Percentiles rank a stretch among this genome's conserved stretches.
Evolutionary conservation across 2,113 vertebrate species (phyloP).

Genomic region (Meles meles): DNA sequence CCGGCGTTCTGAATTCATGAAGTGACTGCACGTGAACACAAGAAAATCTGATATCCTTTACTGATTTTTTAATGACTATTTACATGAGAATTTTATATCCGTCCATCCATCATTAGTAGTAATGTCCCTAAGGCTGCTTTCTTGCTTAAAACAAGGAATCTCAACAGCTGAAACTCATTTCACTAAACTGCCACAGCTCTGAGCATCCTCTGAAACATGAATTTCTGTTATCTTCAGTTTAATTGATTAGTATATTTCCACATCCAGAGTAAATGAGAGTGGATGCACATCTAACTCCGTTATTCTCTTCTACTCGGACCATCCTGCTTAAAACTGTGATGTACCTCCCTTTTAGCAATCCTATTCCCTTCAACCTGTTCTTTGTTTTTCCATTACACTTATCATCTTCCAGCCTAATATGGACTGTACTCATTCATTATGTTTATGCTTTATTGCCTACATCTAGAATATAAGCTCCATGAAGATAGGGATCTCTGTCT

Average conservation of each 20-base stretch:
- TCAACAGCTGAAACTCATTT: not conserved
- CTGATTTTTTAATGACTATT: not conserved
- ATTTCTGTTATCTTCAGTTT: not conserved
- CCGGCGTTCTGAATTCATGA: not conserved
- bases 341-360: not conserved
- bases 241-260: not conserved
- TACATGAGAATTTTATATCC: not conserved
- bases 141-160: not conserved
- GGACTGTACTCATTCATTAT: not conserved
- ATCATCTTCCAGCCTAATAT: not conserved
- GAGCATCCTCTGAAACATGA: not conserved
- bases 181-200: not conserved
- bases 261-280: not conserved
- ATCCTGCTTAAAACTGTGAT: not conserved
- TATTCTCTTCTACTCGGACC: not conserved
- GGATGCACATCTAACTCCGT: not conserved
- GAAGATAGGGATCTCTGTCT: not conserved
- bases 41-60: not conserved
- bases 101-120: not conserved
- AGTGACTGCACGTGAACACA: not conserved
- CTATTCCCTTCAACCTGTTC: not conserved
- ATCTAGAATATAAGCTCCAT: not conserved
- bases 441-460: not conserved
- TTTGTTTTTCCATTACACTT: not conserved
- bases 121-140: not conserved